Evolutionary conservation across 2,113 vertebrate species (phyloP), one percentile per base, ranked within the genome.

Genomic region (Psilopsiagon aurifrons): DNA sequence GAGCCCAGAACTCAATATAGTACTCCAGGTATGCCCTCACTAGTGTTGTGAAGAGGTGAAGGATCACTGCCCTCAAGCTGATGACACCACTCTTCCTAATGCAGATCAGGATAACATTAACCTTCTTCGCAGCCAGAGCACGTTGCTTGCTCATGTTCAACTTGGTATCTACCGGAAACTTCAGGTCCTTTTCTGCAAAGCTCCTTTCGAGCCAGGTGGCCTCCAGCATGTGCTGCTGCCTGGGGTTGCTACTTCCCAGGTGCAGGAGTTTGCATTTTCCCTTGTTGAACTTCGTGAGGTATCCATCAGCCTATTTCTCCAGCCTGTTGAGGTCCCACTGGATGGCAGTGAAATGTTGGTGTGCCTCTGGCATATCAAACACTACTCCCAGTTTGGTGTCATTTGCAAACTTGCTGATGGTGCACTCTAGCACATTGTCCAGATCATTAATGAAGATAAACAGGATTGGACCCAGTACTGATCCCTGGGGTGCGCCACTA

Each of bases 331-430:
- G 23, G 27, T 49, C 13, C 28, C 23, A 52, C 7, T 1, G 44
- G 11, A 11, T 35, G 43, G 27, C 47, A 60, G 33, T 28, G 44
- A 6, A 14, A 27, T 57, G 55, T n/a, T n/a, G 55, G 19, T 57
- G 13, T 13, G 11, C 8, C 7, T 66, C 22, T 46, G 0, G 0
- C 2, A 0, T 35, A 27, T 23, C 49, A 79, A 18, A 6, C 17
- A 23, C 31, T 69, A 18, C 11, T 66, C 35, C 18, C 24, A 17
- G 9, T 62, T 82, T 37, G 27, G 9, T 63, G 29, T 43, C 14
- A 18, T 15, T 49, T 35, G 5, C 33, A 55, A 69, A 15, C 20
- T 51, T 41, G 41, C 41, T 29, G 25, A 69, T 13, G 20, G 19
- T 60, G 16, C 24, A 6, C 13, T 47, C 20, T 69, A 8, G 20